Conservation (phyloP, 2,797 vertebrate species). For the Coreius guichenoti region DNA sequence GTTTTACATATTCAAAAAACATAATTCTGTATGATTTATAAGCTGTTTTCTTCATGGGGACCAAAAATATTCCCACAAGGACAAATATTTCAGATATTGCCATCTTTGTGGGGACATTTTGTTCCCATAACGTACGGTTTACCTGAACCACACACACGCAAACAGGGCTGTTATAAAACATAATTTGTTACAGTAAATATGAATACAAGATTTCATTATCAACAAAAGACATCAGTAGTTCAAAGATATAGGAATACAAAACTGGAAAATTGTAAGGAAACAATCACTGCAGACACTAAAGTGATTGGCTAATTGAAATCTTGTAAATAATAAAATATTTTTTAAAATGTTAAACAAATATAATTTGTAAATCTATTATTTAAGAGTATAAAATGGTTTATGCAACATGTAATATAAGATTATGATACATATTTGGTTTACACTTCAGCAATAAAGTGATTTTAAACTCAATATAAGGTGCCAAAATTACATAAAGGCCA, state of each 20-base stretch:
- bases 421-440: background rate
- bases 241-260: background rate
- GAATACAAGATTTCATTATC: background rate
- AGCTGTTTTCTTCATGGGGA: too few species aligned
- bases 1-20: too few species aligned
- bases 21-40: too few species aligned
- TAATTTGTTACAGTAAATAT: background rate
- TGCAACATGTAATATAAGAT: background rate
- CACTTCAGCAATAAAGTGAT: background rate
- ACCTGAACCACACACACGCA: background rate
- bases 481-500: background rate
- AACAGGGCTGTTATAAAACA: background rate
- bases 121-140: too few species aligned
- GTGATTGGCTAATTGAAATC: background rate
- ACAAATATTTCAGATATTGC: too few species aligned
- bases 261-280: background rate
- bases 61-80: too few species aligned
- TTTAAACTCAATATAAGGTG: background rate
- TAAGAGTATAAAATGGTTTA: background rate
- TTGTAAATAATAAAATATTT: background rate
- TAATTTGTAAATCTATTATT: background rate
- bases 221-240: background rate
- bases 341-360: background rate
- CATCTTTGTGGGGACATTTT: too few species aligned
- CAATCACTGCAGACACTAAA: background rate